Conservation (phyloP, 1,140 invertebrate genomes). For the Zaprionus nigranus region DNA sequence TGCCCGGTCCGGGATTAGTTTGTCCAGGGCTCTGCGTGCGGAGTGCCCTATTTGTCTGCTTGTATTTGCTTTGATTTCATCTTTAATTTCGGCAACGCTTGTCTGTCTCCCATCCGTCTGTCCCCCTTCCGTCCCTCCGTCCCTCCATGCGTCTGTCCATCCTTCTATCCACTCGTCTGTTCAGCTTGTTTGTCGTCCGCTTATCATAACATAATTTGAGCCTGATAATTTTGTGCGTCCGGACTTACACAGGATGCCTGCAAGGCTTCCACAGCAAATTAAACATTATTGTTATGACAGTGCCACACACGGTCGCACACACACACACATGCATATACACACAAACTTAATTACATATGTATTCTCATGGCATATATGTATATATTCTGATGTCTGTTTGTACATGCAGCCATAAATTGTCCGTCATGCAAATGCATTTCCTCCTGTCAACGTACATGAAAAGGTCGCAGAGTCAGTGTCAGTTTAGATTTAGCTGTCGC, state of each 20-base stretch:
- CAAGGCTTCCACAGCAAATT: slow-evolving; percentile 47
- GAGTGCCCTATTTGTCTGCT: slow-evolving; percentile 44
- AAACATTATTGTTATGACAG: slow-evolving; percentile 64
- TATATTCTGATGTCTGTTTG: neutral
- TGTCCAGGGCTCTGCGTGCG: slow-evolving; percentile 10
- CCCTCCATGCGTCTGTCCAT: slow-evolving; percentile 1
- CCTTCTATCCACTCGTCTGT: neutral
- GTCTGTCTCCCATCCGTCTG: slow-evolving; percentile 5
- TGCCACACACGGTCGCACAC: slow-evolving; percentile 22
- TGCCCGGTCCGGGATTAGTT: slow-evolving; percentile 51
- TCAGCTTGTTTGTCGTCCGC: slow-evolving; percentile 36
- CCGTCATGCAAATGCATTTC: slow-evolving; percentile 3
- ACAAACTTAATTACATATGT: slow-evolving; percentile 1
- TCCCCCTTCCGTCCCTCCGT: neutral
- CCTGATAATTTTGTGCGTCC: slow-evolving; percentile 55
- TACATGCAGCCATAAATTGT: slow-evolving; percentile 2
- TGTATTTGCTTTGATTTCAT: slow-evolving; percentile 72
- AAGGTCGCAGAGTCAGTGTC: slow-evolving; percentile 2
- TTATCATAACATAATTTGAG: slow-evolving; percentile 70
- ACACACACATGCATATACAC: neutral
- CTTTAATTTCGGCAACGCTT: slow-evolving; percentile 63
- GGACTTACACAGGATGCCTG: slow-evolving; percentile 42
- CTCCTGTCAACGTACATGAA: neutral
- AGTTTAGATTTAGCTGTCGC: neutral
- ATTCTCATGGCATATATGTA: neutral